A percentile compares a stretch with the other conserved stretches of the same genome.
These are phyloP conservation scores for Olivierus martensii DNA, from an alignment of 1,140 invertebrate genomes.

Conservation along the genomic window DNA sequence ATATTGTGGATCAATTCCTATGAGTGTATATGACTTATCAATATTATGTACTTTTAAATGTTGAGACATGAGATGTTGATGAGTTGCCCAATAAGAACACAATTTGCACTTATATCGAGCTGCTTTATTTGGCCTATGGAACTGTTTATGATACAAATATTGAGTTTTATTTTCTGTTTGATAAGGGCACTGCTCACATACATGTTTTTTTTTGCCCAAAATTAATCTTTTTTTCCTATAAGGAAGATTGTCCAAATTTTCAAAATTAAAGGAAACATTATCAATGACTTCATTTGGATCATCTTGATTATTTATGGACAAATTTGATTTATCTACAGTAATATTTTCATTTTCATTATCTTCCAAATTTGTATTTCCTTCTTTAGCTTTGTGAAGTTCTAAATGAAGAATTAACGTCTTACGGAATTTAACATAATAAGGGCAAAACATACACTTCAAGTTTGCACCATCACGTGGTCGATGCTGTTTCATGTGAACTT, in stretches of 20 bases:
- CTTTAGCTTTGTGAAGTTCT: conserved; percentile 25
- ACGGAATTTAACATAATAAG: conserved; percentile 27
- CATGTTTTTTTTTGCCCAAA: conserved; percentile 32
- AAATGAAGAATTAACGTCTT: conserved; percentile 31
- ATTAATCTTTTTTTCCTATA: neutral
- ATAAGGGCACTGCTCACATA: conserved; percentile 58
- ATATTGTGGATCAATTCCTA: neutral
- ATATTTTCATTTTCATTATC: neutral
- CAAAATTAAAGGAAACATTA: neutral
- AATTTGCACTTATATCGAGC: conserved; percentile 56
- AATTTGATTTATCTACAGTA: neutral
- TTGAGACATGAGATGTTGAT: conserved; percentile 58
- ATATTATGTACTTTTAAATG: conserved; percentile 60
- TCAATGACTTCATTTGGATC: conserved; percentile 13
- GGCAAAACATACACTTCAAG: conserved; percentile 66
- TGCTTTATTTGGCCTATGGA: conserved; percentile 47
- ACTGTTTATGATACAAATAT: conserved; percentile 68
- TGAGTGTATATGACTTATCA: conserved; percentile 15
- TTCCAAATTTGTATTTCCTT: conserved; percentile 13
- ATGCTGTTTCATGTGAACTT: conserved; percentile 56
- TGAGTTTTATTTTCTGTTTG: conserved; percentile 69
- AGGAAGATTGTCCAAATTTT: neutral
- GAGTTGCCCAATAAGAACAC: conserved; percentile 68
- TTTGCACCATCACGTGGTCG: conserved; percentile 48
- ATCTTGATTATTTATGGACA: neutral